Evolutionary conservation across 2,113 vertebrate genomes (phyloP).

Genomic region (Dasyprocta punctata): DNA sequence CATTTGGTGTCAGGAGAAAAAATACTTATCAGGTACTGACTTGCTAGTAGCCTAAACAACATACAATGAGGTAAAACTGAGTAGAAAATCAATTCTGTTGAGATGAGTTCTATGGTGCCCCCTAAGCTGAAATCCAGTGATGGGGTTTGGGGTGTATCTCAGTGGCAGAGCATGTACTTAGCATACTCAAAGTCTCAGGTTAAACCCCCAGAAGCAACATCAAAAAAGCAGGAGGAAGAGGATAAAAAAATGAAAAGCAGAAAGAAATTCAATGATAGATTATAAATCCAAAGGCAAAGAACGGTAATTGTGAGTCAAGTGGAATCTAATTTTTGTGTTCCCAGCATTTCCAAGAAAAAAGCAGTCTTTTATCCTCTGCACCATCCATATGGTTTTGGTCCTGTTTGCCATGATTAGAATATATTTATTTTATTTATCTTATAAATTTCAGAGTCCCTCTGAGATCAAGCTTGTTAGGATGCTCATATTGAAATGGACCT

Average conservation of each 20-base stretch:
- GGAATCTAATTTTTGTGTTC: neutral
- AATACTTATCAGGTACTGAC: neutral
- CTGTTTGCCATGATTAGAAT: constrained; percentile 35
- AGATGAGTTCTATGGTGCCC: neutral
- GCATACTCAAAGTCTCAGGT: neutral
- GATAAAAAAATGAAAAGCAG: too few relatives aligned
- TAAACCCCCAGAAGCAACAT: neutral
- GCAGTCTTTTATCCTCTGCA: neutral
- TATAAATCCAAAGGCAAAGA: constrained; percentile 6
- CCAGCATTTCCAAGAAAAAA: neutral
- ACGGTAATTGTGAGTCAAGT: neutral
- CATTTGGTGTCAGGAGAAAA: neutral
- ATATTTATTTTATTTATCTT: constrained; percentile 64
- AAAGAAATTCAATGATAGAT: neutral
- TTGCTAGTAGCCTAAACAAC: neutral
- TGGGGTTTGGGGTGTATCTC: neutral
- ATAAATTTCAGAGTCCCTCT: constrained; percentile 58
- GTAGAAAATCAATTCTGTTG: neutral
- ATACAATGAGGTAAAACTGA: neutral
- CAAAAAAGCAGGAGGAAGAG: neutral
- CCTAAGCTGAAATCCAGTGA: neutral
- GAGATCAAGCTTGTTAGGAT: constrained; percentile 53
- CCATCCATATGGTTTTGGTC: neutral
- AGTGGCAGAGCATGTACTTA: neutral
- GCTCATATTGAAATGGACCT: constrained; percentile 39